These are phyloP conservation scores for Grus americana DNA, from an alignment of 2,113 vertebrate species.

Conservation along the genomic window DNA sequence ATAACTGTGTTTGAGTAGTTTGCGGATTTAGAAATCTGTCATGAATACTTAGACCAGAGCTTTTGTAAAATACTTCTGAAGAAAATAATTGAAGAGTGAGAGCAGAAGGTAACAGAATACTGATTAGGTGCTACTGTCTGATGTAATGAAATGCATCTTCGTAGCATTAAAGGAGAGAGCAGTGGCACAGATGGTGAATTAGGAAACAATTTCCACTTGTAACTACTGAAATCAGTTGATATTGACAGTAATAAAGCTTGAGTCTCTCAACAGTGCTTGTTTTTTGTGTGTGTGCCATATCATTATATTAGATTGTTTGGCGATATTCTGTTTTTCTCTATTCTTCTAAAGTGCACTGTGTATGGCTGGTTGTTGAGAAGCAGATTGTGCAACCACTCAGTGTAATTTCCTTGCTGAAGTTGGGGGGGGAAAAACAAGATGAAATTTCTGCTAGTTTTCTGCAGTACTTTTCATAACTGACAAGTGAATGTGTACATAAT, in stretches of 20 bases:
- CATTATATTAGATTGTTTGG: constrained; percentile 3
- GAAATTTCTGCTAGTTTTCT: not conserved
- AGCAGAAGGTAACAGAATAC: not conserved
- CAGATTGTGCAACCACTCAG: not conserved
- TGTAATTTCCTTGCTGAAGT: not conserved
- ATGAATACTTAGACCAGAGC: not conserved
- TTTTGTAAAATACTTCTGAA: not conserved
- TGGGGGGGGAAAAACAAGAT: not conserved
- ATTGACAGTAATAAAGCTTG: constrained; percentile 18
- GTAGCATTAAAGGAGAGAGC: not conserved
- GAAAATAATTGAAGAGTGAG: not conserved
- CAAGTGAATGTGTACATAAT: not conserved
- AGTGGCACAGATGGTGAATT: constrained; percentile 48
- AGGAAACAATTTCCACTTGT: constrained; percentile 45
- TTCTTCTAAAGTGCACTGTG: not conserved
- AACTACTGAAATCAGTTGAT: constrained; percentile 43
- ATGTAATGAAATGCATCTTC: not conserved
- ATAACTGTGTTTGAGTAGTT: not conserved
- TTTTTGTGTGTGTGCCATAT: not conserved
- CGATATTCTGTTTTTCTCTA: not conserved
- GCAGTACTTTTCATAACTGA: not conserved
- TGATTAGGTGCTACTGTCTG: not conserved
- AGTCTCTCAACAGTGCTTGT: not conserved
- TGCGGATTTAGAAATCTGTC: not conserved
- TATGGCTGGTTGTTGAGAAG: not conserved